Evolutionary conservation across 2,888 invertebrate species (phyloP).

Genomic region (Frankliniella intonsa): DNA sequence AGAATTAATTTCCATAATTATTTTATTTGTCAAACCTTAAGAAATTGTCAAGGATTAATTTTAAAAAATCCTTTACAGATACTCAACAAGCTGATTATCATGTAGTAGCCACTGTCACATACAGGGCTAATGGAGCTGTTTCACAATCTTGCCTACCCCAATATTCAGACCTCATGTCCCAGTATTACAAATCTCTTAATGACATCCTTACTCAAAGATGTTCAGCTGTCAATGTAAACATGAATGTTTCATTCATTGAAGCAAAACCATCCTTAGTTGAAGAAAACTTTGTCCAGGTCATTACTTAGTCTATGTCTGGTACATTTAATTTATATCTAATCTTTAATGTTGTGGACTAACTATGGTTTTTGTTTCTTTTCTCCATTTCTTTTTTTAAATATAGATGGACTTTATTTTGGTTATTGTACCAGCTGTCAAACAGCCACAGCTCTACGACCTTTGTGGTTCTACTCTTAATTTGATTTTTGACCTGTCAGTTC

Average conservation of each 20-base stretch:
- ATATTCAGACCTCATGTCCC: constrained; percentile 75
- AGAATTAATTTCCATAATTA: constrained; percentile 20
- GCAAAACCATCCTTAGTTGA: constrained; percentile 73
- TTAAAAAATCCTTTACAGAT: constrained; percentile 50
- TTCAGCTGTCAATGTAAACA: constrained; percentile 89
- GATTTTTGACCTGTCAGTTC: constrained; percentile 90
- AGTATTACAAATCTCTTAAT: constrained; percentile 75
- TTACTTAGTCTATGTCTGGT: constrained; percentile 62
- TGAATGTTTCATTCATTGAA: constrained; percentile 86
- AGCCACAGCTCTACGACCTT: constrained; percentile 88
- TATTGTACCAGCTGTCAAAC: constrained; percentile 80
- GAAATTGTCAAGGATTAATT: constrained; percentile 1
- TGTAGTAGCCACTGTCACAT: constrained; percentile 78
- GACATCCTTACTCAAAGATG: constrained; percentile 82
- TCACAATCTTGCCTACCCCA: constrained; percentile 76
- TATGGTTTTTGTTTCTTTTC: not conserved
- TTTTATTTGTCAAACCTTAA: constrained; percentile 7
- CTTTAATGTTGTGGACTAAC: constrained; percentile 7
- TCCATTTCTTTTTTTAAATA: constrained; percentile 50
- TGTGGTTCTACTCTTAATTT: constrained; percentile 90
- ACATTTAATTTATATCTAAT: not conserved
- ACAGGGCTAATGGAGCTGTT: constrained; percentile 85
- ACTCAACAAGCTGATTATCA: constrained; percentile 94
- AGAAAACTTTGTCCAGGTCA: constrained; percentile 74
- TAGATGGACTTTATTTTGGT: constrained; percentile 81